Conservation (phyloP, 2,888 invertebrate genomes). For the Isotomurus palustris region DNA sequence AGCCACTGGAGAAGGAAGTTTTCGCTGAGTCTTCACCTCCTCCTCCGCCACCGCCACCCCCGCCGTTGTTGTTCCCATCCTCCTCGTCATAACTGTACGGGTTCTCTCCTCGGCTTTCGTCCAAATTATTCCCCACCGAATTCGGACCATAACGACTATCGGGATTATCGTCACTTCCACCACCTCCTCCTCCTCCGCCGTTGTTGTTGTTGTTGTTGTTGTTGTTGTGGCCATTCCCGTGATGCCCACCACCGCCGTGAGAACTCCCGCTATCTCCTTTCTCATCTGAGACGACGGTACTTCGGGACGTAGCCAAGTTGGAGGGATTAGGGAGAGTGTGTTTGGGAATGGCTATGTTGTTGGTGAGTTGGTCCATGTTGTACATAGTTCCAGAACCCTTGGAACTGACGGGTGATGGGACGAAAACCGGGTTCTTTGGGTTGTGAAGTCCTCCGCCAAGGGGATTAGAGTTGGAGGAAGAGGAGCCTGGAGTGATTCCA, state of each 20-base stretch:
- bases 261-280: slow-evolving; percentile 24
- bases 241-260: slow-evolving; percentile 11
- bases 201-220: slow-evolving; percentile 17
- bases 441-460: slow-evolving; percentile 35
- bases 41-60: slow-evolving; percentile 19
- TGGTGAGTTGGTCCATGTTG: slow-evolving; percentile 47
- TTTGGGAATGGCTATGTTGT: slow-evolving; percentile 47
- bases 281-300: slow-evolving; percentile 37
- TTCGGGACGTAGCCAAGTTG: slow-evolving; percentile 46
- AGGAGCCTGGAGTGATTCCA: slow-evolving; percentile 6
- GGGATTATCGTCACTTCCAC: slow-evolving; percentile 33
- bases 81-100: slow-evolving; percentile 38
- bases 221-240: slow-evolving; percentile 15
- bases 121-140: slow-evolving; percentile 43
- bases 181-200: slow-evolving; percentile 22
- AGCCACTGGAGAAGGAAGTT: slow-evolving; percentile 27
- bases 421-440: slow-evolving; percentile 45
- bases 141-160: slow-evolving; percentile 40
- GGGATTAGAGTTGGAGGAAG: slow-evolving; percentile 27
- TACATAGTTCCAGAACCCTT: slow-evolving; percentile 46
- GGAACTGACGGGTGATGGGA: slow-evolving; percentile 46
- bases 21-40: slow-evolving; percentile 37
- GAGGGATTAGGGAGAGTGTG: slow-evolving; percentile 46
- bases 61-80: slow-evolving; percentile 6
- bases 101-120: slow-evolving; percentile 41